phyloP scores from a whole-genome alignment of 2,888 invertebrate genomes.

The Cheilosia soror region DNA sequence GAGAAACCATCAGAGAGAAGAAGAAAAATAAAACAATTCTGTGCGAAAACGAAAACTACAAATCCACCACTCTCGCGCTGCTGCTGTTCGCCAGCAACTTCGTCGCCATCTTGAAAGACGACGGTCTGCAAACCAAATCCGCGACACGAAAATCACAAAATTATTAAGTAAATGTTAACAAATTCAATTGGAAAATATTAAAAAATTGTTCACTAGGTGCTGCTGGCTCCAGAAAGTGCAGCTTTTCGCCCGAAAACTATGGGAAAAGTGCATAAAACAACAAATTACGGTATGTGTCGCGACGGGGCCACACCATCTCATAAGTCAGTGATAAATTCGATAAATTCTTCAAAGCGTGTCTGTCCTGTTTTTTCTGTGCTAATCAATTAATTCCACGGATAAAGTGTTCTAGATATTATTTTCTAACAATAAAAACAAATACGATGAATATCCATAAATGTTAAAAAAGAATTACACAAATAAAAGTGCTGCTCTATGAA shows the following conservation, averaged over 20 bases:
- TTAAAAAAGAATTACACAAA: slow-evolving; percentile 32
- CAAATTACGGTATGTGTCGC: slow-evolving; percentile 51
- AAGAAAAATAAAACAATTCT: slow-evolving; percentile 75
- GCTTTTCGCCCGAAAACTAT: slow-evolving; percentile 32
- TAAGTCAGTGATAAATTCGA: slow-evolving; percentile 36
- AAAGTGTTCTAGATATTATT: slow-evolving; percentile 20
- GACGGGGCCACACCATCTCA: slow-evolving; percentile 48
- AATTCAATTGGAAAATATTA: slow-evolving; percentile 58
- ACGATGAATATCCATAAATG: slow-evolving; percentile 22
- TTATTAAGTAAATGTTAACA: slow-evolving; percentile 57
- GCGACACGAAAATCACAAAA: slow-evolving; percentile 67
- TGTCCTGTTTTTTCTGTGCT: slow-evolving; percentile 10
- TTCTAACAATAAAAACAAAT: slow-evolving; percentile 52
- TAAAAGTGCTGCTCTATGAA: slow-evolving; percentile 46
- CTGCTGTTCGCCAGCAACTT: slow-evolving; percentile 64
- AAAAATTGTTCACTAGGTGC: slow-evolving; percentile 47
- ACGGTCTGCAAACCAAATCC: slow-evolving; percentile 70
- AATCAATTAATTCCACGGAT: slow-evolving; percentile 29
- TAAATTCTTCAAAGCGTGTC: slow-evolving; percentile 53
- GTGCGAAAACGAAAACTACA: slow-evolving; percentile 76
- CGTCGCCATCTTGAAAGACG: slow-evolving; percentile 77
- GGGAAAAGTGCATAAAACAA: slow-evolving; percentile 52
- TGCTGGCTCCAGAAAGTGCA: slow-evolving; percentile 19
- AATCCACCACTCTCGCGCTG: slow-evolving; percentile 74
- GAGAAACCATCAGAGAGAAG: slow-evolving; percentile 72